These are phyloP conservation scores for Tiliacea aurago DNA, from an alignment of 2,888 invertebrate species.

Conservation along the genomic window DNA sequence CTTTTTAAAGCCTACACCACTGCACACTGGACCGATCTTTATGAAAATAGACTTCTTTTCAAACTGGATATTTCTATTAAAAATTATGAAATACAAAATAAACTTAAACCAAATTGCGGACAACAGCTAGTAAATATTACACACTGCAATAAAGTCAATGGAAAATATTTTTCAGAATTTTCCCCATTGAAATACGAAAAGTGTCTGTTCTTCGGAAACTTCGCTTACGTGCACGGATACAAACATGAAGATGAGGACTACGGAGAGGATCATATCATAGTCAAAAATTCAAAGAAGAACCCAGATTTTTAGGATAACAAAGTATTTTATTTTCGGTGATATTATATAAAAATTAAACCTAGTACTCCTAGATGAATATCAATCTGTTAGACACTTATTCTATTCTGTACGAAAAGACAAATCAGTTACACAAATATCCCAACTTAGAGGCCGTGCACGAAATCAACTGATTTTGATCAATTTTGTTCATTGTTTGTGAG, in stretches of 20 bases:
- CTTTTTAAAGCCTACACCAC: neutral
- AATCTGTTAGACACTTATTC: conserved; percentile 6
- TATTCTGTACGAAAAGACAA: neutral
- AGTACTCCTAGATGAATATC: conserved; percentile 13
- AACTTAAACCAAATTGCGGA: neutral
- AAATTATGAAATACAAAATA: neutral
- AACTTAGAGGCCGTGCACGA: too few relatives aligned
- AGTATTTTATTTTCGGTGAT: conserved; percentile 32
- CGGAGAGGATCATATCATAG: conserved; percentile 76
- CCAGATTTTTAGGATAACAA: conserved; percentile 74
- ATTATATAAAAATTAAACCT: conserved; percentile 43
- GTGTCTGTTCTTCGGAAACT: conserved; percentile 85
- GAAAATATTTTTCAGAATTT: conserved; percentile 73
- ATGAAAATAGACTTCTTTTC: neutral
- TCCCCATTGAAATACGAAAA: conserved; percentile 78
- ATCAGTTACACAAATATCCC: neutral
- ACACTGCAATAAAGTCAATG: neutral
- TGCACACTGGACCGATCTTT: neutral
- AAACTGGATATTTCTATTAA: neutral
- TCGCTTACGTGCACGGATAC: conserved; percentile 85
- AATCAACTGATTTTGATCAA: too few relatives aligned
- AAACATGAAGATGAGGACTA: conserved; percentile 84
- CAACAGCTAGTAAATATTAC: neutral
- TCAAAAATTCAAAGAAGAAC: conserved; percentile 78
- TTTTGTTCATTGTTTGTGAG: too few relatives aligned